Evolutionary conservation across 1,140 invertebrate genomes (phyloP).

Genomic region (Agraylea sexmaculata): DNA sequence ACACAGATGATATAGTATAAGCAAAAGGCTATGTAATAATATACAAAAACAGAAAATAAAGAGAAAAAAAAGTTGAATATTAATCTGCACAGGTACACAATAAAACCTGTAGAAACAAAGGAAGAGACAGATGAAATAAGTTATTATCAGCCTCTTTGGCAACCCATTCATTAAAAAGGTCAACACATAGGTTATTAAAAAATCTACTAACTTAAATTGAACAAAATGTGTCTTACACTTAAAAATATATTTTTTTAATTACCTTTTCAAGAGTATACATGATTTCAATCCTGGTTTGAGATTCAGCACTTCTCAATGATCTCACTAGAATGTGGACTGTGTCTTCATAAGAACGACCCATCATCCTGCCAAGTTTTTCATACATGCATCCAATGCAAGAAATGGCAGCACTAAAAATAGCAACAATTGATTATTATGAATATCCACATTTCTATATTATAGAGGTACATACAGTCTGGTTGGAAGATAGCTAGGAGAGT

Average conservation of each 20-base stretch:
- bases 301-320: conserved; percentile 88
- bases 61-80: no score
- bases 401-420: conserved; percentile 75
- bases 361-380: conserved; percentile 94
- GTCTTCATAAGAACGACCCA: conserved; percentile 96
- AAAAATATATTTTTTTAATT: conserved; percentile 16
- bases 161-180: no score
- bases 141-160: no score
- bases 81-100: no score
- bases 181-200: no score
- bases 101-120: no score
- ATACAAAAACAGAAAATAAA: no score
- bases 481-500: conserved; percentile 86
- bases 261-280: conserved; percentile 93
- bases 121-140: no score
- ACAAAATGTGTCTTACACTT: no score
- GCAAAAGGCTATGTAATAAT: no score
- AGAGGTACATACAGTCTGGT: conserved; percentile 79
- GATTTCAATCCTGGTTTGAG: conserved; percentile 90
- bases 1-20: no score
- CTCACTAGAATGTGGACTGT: conserved; percentile 88
- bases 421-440: conserved; percentile 4
- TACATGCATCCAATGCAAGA: conserved; percentile 95
- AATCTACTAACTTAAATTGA: no score
- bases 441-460: background rate